Evolutionary conservation across 2,797 vertebrate genomes (phyloP), one percentile per base, ranked within the genome.

Genomic region (Artibeus jamaicensis): DNA sequence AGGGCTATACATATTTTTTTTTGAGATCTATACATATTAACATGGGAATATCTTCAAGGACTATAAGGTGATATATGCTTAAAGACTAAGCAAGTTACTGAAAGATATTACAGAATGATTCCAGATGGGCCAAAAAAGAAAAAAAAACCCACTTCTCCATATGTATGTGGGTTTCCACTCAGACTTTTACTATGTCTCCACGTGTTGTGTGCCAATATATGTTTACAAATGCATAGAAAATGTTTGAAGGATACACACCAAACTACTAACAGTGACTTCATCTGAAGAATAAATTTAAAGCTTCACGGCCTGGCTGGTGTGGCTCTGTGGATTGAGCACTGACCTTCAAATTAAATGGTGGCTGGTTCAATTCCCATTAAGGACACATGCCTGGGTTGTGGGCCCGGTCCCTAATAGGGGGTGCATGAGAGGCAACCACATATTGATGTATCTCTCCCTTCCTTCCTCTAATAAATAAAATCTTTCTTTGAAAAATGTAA

Each of bases 241-340:
- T 55, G 19, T 65, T 62, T 79, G 57, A 86, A 73, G 39, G 57
- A 67, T 81, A 82, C 11, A 82, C 3, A 37, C 83, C 46, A 82
- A 87, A 91, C 22, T 83, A 44, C 76, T 90, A 68, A 92, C 39
- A 74, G 55, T 94, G 71, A 94, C 34, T 79, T 94, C 57, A 53
- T 86, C 34, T 86, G 89, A 86, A 82, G 39, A 87, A 90, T 86
- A 93, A 82, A 87, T 79, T 55, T 29, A 71, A 93, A 37, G 32
- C 55, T 67, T 91, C 32, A 93, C 84, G 9, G 21, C 21, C 55
- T 57, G 55, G 55, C 9, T 57, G 9, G 24, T 26, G 24, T 26
- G 24, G 24, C 55, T 57, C 55, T 11, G 24, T 57, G 55, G 24
- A 26, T 4, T 26, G 55, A 57, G 24, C 3, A 2, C 24, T 3